Base-by-base conservation (phyloP, 2,888 invertebrate species). In the Pollenia griseotomentosa region DNA sequence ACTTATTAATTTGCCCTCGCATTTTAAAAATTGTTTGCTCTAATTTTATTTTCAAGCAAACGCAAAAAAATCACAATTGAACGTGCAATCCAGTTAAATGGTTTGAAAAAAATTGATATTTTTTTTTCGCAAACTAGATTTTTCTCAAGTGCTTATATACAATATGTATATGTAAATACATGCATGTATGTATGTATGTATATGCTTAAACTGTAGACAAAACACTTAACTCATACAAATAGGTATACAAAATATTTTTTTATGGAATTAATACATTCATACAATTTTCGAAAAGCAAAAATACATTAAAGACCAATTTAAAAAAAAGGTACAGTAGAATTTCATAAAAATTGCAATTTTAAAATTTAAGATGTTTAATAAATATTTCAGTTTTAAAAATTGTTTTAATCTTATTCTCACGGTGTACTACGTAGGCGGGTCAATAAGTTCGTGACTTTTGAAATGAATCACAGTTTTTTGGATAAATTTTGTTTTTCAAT, bases 1-100 rank as follows among this genome's bases (percentile, higher is more conserved):
- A 6, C 5, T 33, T 33, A 33, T 33, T 33, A 33, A 33, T 33
- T 6, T 33, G 33, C 33, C 33, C 33, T 33, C 33, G 55, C 70
- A 63, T 70, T 70, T 61, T 70, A 63, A 83, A 63, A 75, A 83
- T 77, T 77, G 19, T 83, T 77, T 83, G 83, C 61, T 70, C 83
- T 70, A 83, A 53, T 77, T 77, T 83, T 40, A 16, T 74, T 57
- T 74, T 59, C 63, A 16, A 48, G 73, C 44, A 65, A 74, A 81
- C 16, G 55, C n/a, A 57, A 66, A 23, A 81, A 65, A 40, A 63
- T 19, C 51, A 73, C 46, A 59, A 66, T 66, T 75, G 74, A 82
- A 75, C 61, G 23, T 70, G 61, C 40, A 83, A 83, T 77, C 80
- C 55, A 80, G 80, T 55, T 57, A 65, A 57, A 70, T 74, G 51